These are phyloP conservation scores for Rhea pennata DNA, from an alignment of 2,113 vertebrate genomes.

Conservation along the genomic window DNA sequence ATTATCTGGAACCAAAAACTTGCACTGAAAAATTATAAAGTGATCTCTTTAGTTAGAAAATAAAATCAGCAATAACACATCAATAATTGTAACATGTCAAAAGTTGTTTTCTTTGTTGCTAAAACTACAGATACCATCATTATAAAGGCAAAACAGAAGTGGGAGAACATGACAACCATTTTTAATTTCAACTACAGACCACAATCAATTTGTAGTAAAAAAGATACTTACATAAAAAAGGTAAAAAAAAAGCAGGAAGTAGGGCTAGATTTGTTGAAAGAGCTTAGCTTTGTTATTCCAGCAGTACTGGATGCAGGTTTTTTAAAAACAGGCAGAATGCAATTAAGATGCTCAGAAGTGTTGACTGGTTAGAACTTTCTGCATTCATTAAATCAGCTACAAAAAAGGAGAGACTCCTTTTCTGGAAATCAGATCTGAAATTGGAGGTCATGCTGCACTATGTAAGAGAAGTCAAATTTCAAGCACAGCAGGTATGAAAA, in stretches of 20 bases:
- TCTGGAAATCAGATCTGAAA: not conserved
- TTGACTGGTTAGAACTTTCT: not conserved
- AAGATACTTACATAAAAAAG: not conserved
- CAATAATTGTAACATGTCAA: not conserved
- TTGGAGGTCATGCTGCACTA: not conserved
- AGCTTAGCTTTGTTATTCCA: not conserved
- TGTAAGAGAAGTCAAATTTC: not conserved
- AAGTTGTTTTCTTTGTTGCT: not conserved
- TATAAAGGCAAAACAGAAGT: not conserved
- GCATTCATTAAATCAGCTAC: not conserved
- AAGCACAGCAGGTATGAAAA: not conserved
- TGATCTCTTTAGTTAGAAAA: not conserved
- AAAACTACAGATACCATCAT: not conserved
- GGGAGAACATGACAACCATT: accelerated
- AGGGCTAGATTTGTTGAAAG: not conserved
- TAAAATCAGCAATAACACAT: not conserved
- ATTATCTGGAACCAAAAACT: not conserved
- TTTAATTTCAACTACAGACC: not conserved
- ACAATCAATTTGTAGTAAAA: not conserved
- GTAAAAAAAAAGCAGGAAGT: not conserved
- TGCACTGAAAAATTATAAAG: not conserved
- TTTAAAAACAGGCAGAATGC: not conserved
- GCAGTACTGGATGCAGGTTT: not conserved
- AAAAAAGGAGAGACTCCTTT: not conserved
- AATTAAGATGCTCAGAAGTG: accelerated